Evolutionary conservation across 2,113 vertebrate species (phyloP), one percentile per base, ranked within the genome.

Genomic region (Odocoileus hemionus): DNA sequence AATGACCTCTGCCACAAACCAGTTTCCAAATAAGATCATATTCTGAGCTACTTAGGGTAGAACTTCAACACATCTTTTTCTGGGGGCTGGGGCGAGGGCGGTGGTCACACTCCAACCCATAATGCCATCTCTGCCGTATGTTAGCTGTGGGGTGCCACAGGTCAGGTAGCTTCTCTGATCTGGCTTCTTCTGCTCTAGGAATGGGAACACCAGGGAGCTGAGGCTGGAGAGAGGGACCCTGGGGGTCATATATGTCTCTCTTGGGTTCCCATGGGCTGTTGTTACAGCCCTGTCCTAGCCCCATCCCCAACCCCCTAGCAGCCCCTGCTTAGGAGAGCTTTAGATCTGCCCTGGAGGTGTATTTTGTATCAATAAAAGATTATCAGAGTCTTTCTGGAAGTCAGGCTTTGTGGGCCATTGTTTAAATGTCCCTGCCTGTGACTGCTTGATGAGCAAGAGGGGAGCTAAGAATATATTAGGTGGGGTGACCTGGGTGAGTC

Each of bases 281-380:
- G 19, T 26, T 36, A 58, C 3, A 82, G 92, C 25, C 14, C 61
- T 4, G 6, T 9, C 14, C 36, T 36, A 17, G 14, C 43, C 7
- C 11, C 0, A 39, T 12, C 11, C 7, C 11, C 25, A 1, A 1
- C 17, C 19, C 50, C 28, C 39, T 52, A 7, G 39, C 47, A n/a
- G 30, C 58, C 76, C 76, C 39, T 7, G 1, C 36, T 1, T 0
- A 10, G 85, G 86, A 82, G 9, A 55, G 5, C 50, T 93, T 93
- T 64, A 36, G 25, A 5, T 23, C 79, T 61, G 11, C 91, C 91
- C 64, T 14, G 39, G 33, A 86, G 36, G 70, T 54, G 78, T 78
- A 39, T 87, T 92, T 80, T 74, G 50, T 78, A 70, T 91, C 60
- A 76, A 10, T 61, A 55, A 93, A 97, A 91, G 93, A 58, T 88